Evolutionary conservation across 2,888 invertebrate species (phyloP).

Genomic region (Palloptera scutellata): DNA sequence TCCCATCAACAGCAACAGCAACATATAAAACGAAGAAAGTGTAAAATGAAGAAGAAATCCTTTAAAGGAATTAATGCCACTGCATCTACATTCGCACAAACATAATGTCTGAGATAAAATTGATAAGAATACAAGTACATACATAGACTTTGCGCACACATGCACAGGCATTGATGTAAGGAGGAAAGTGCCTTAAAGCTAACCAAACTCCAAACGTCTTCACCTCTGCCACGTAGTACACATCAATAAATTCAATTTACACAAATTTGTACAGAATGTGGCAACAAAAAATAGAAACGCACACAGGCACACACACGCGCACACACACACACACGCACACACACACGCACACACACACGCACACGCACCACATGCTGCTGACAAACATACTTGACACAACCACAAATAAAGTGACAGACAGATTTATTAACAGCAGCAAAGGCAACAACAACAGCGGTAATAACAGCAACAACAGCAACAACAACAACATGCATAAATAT

Average conservation of each 20-base stretch:
- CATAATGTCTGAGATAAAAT: not conserved
- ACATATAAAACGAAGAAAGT: not conserved
- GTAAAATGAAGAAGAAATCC: not conserved
- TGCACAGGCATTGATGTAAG: not conserved
- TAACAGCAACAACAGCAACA: not conserved
- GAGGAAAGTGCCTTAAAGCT: slow-evolving; percentile 2
- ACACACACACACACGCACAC: not conserved
- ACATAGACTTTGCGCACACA: too few relatives aligned
- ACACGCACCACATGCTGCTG: not conserved
- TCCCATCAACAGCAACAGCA: too few relatives aligned
- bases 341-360: not conserved
- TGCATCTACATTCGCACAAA: not conserved
- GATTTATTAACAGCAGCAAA: too few relatives aligned
- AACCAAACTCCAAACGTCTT: slow-evolving; percentile 5
- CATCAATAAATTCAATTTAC: slow-evolving; percentile 4
- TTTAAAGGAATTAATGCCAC: slow-evolving; percentile 5
- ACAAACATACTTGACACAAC: not conserved
- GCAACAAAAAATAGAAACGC: not conserved
- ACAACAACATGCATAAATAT: not conserved
- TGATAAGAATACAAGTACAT: not conserved
- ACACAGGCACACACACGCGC: not conserved
- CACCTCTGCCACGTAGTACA: not conserved
- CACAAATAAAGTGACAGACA: not conserved
- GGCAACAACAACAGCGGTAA: too few relatives aligned
- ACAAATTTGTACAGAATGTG: not conserved